Evolutionary conservation across 2,888 invertebrate genomes (phyloP), one percentile per base, ranked within the genome.

Genomic region (Lordiphosa andalusiaca): DNA sequence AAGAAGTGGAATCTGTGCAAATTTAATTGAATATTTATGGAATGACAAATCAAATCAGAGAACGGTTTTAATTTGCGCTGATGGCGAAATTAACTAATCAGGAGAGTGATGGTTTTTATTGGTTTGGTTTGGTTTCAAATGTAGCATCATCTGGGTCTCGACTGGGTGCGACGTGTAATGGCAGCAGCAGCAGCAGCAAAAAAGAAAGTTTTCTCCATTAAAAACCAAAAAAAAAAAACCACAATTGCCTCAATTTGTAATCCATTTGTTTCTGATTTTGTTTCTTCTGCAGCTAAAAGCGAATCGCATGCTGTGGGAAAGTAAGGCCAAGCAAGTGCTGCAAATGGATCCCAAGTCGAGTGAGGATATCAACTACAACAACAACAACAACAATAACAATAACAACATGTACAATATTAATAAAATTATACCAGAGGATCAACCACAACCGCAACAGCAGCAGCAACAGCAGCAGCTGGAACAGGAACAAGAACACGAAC

Each of bases 301-400:
- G 54, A 89, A 90, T 85, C 87, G 88, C 71, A 84, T 86, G 62
- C 77, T 89, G 55, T 90, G 90, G 90, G 89, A 90, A 85, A 88
- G 84, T 85, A 89, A 89, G 68, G 90, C 89, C 12, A 88, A 89
- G 60, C 84, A 90, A 82, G 85, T 90, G 59, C 70, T 90, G 53
- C 85, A 86, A 62, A 77, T 89, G 59, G 81, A 86, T 50, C 60
- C 71, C 21, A 78, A 85, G 50, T 84, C 86, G 44, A 85, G 84
- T 35, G 88, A 88, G 47, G 84, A 87, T n/a, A 23, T 38, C 33
- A 64, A 55, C 16, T 35, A 54, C n/a, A 53, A 49, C 59, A 53
- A 53, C 30, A 64, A 63, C 56, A 65, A 63, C 56, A 54, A 55
- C 12, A 38, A 63, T 9, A 53, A 49, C 59, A 53, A 53, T 37